Percentiles rank a stretch among this genome's conserved stretches.
phyloP scores from a whole-genome alignment of 2,797 vertebrate genomes.

The Zalophus californianus region DNA sequence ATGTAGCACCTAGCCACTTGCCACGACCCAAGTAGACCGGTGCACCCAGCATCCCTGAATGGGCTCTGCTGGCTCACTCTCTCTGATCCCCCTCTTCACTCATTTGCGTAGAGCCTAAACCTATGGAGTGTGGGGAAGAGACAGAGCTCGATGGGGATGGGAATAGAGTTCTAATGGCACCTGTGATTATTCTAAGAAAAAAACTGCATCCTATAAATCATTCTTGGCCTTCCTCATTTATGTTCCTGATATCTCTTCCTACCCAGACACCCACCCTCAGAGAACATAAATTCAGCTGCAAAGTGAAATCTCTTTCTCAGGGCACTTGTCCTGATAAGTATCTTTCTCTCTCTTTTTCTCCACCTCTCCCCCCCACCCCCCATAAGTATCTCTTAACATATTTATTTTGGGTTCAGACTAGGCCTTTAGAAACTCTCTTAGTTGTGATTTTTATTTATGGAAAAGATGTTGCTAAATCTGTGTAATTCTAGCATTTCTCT shows the following conservation, averaged over 20 bases:
- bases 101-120: neutral
- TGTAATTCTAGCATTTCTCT: slow-evolving; percentile 26
- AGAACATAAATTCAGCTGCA: neutral
- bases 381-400: neutral
- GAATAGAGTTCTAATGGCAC: neutral
- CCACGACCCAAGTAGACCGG: neutral
- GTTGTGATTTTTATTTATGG: slow-evolving; percentile 4
- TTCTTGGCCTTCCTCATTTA: neutral
- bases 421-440: neutral
- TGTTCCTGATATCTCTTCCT: neutral
- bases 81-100: neutral
- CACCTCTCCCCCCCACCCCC: too few relatives aligned
- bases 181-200: neutral
- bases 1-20: too few relatives aligned
- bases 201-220: neutral
- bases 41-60: too few relatives aligned
- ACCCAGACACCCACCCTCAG: neutral
- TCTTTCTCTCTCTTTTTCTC: neutral
- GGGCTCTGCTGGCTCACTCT: neutral
- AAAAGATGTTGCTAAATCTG: slow-evolving; percentile 16
- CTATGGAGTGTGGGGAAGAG: neutral
- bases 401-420: slow-evolving; percentile 23
- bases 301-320: neutral
- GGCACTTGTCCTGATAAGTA: neutral
- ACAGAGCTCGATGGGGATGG: neutral